Base-by-base conservation (phyloP, 1,140 invertebrate genomes). In the Drosophila equinoxialis region DNA sequence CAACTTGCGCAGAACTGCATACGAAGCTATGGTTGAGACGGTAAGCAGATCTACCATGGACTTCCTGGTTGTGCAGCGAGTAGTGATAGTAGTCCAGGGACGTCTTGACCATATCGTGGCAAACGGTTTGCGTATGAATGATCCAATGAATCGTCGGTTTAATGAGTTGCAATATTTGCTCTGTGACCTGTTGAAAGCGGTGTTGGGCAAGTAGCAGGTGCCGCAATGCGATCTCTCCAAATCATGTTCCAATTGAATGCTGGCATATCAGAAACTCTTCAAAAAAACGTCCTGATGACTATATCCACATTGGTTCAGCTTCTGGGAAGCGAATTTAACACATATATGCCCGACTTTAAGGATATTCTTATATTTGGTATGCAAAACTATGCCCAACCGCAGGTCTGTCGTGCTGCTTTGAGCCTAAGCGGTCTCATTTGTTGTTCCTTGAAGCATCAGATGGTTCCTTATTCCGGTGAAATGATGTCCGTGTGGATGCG, bases 1-100 rank as follows among this genome's bases (percentile, higher is more conserved):
- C 23, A 99, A 99, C 93, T 94, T 99, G 57, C 94, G 98, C 83
- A 97, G 97, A 54, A 98, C 99, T 58, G 99, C 99, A 1, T 99
- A 99, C 92, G 98, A 99, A 93, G 98, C 99, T 1, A 93, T 99
- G 0, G 99, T 99, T 98, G 98, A 99, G 93, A 97, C 99, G 96
- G 97, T 99, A 13, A 99, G 99, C 92, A 99, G 99, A 92, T 99
- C 98, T 98, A 0, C 95, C 95, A 76, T 6, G 3, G 98, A 99
- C 92, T 99, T 99, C 93, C 94, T 96, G 2, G 97, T 97, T 60
- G 98, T 99, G 17, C 98, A 99, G 93, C 96, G 96, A 81, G 99
- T 98, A 0, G 99, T 98, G 0, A 96, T 99, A 94, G 96, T 99
- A 1, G 98, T 99, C 77, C 93, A 99, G 54, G 96, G 99, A 80